These are phyloP conservation scores for Planiliza haematocheilus DNA, from an alignment of 2,113 vertebrate genomes.

Conservation along the genomic window DNA sequence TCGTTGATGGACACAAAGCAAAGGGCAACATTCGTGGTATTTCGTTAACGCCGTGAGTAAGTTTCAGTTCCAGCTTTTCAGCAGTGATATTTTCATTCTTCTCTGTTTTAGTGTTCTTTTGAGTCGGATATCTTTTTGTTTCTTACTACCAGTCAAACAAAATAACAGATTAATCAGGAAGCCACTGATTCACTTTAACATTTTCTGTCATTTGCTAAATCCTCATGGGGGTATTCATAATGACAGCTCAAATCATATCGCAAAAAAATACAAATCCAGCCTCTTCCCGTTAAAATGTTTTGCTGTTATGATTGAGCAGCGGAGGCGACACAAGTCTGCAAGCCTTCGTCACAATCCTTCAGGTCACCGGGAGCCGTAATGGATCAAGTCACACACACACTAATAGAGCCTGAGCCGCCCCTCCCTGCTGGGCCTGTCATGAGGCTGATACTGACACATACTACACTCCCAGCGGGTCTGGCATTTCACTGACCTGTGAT, in stretches of 20 bases:
- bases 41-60: no score
- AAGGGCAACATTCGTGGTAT: no score
- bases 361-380: constrained; percentile 14
- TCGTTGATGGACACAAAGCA: no score
- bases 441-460: constrained; percentile 32
- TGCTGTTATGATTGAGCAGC: background rate
- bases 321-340: background rate
- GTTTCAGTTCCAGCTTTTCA: no score
- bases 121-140: no score
- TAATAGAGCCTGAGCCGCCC: background rate
- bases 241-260: background rate
- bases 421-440: constrained; percentile 28
- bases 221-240: background rate
- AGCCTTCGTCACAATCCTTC: constrained; percentile 5
- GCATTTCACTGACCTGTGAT: constrained; percentile 55
- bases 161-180: no score
- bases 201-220: background rate
- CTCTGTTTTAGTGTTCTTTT: no score
- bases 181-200: background rate
- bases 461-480: constrained; percentile 21
- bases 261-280: background rate
- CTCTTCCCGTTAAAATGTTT: constrained; percentile 1
- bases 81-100: no score
- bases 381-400: constrained; percentile 6
- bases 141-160: no score